These are phyloP conservation scores for Philotrypesis tridentata DNA, from an alignment of 1,140 invertebrate species.

Conservation along the genomic window DNA sequence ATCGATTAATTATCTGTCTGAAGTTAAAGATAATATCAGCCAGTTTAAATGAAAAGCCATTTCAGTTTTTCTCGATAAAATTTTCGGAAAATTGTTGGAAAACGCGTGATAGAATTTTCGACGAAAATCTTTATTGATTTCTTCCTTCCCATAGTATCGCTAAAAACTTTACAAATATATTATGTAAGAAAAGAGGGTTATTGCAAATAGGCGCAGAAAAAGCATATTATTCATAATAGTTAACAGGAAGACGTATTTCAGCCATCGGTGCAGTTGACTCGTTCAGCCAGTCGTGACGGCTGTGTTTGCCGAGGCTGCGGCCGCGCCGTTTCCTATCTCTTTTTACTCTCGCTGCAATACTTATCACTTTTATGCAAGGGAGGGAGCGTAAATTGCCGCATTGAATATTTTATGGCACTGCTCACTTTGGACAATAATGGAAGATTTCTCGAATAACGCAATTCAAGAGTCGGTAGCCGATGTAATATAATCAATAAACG, in stretches of 20 bases:
- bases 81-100: no score
- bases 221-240: neutral
- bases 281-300: slow-evolving; percentile 19
- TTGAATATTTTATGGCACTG: slow-evolving; percentile 9
- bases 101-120: no score
- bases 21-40: no score
- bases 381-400: neutral
- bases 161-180: slow-evolving; percentile 1
- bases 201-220: neutral
- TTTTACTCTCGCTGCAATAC: no score
- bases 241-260: slow-evolving; percentile 17
- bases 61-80: no score
- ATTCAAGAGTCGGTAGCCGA: no score
- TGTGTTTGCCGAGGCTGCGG: neutral
- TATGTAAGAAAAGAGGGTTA: neutral
- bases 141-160: no score
- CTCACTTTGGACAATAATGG: neutral
- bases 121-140: no score
- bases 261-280: slow-evolving; percentile 14
- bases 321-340: neutral
- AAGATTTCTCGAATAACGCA: no score
- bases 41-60: no score
- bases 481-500: no score
- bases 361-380: neutral
- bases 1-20: no score